Base-by-base conservation (phyloP, 2,113 vertebrate species). In the Charina bottae region DNA sequence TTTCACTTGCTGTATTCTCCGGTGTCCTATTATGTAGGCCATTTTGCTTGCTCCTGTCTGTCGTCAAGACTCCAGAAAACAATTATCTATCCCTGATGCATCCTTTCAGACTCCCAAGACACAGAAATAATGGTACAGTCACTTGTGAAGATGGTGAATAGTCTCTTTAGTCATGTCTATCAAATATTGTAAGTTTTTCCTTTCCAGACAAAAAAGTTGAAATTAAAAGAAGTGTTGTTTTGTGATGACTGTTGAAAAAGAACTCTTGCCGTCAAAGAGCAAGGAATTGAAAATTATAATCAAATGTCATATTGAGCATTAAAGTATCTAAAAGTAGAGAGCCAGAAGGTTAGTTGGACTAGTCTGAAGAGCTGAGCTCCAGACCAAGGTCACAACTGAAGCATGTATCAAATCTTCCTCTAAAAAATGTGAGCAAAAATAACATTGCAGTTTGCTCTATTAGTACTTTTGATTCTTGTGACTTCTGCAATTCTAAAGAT, bases 71-170 rank as follows among this genome's bases (percentile, higher is more conserved):
- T 83, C 83, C 46, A 93, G 96, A 94, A 97, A 97, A 95, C 91
- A 97, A 98, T 97, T 85, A 91, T 17, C 91, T 13, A 17, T 97
- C 97, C 96, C 96, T 95, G 26, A 68, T 93, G 96, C 87, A 92
- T 33, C 94, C 2, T n/a, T 5, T 46, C n/a, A 26, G 92, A 87
- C 94, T 97, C 97, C 94, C 96, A 91, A 24, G 96, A 95, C 19
- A 62, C 78, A 60, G 93, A 88, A 59, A 93, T 95, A 62, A 93
- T 54, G 6, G 90, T 83, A 96, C 83, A 92, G 85, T 90, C 90
- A 93, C 95, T 95, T 46, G 42, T 2, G 84, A 72, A 94, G 0
- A 0, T 89, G 26, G 46, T 17, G 85, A 55, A 55, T n/a, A 55
- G 26, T n/a, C n/a, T 86, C 33, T 37, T 78, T 37, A 78, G 68